These are phyloP conservation scores for Rotaria macrura DNA, from an alignment of 2,888 invertebrate species.

Conservation along the genomic window DNA sequence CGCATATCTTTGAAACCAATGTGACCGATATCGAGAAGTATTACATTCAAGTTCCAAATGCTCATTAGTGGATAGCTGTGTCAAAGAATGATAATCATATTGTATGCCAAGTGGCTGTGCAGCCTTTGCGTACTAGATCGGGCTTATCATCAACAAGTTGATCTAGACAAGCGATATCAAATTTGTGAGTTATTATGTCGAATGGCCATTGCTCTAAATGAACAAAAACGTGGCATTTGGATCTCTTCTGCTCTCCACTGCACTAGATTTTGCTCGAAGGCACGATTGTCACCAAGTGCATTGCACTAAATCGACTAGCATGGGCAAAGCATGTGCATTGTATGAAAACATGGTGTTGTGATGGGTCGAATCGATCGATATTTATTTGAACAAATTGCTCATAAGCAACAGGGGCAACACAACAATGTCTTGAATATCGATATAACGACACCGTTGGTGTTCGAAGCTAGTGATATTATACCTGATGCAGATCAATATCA, in stretches of 20 bases:
- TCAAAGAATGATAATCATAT: neutral
- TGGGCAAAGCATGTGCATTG: neutral
- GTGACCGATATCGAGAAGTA: neutral
- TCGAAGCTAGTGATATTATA: neutral
- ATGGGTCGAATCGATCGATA: neutral
- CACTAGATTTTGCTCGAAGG: neutral
- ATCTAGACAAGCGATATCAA: neutral
- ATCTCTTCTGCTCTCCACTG: neutral
- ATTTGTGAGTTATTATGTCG: neutral
- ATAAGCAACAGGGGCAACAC: no score
- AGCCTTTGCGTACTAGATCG: neutral
- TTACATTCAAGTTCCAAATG: neutral
- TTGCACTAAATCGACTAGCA: neutral
- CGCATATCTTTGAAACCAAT: neutral
- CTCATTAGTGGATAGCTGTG: neutral
- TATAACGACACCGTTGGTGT: neutral
- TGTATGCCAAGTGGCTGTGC: neutral
- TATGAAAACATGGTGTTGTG: neutral
- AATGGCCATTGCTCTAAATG: neutral
- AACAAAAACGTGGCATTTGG: neutral
- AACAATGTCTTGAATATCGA: neutral
- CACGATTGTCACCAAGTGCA: neutral
- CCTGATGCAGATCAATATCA: neutral
- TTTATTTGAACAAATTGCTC: neutral
- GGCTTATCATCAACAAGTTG: neutral